Percentiles rank a stretch among this genome's conserved stretches.
Conservation (phyloP, 2,113 vertebrate genomes). For the Serilophus lunatus region DNA sequence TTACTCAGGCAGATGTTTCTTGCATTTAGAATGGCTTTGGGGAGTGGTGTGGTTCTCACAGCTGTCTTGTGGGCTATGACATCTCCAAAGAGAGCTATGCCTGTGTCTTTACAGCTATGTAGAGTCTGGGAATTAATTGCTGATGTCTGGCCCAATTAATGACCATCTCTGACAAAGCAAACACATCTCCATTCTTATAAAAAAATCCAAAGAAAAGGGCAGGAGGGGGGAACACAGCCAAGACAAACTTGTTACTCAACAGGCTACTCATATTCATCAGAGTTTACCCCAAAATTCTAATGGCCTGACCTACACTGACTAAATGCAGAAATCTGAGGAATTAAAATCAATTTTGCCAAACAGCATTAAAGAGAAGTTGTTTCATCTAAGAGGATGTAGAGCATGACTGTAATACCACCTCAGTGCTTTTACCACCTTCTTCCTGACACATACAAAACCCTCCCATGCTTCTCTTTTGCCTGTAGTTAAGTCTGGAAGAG, state of each 20-base stretch:
- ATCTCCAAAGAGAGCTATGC: background rate
- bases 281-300: background rate
- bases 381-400: background rate
- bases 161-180: background rate
- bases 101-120: background rate
- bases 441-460: background rate
- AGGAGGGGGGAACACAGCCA: fast-evolving
- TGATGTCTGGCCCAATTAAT: background rate
- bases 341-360: background rate
- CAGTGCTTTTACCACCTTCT: background rate
- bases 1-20: background rate
- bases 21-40: background rate
- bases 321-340: background rate
- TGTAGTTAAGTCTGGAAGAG: background rate
- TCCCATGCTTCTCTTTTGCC: background rate
- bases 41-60: background rate
- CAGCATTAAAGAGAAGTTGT: background rate
- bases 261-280: background rate
- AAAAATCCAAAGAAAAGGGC: fast-evolving
- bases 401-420: background rate
- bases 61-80: background rate
- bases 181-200: background rate
- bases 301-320: background rate
- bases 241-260: background rate
- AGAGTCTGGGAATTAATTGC: background rate